Evolutionary conservation across 2,797 vertebrate species (phyloP).

Genomic region (Melanotaenia nigrans): DNA sequence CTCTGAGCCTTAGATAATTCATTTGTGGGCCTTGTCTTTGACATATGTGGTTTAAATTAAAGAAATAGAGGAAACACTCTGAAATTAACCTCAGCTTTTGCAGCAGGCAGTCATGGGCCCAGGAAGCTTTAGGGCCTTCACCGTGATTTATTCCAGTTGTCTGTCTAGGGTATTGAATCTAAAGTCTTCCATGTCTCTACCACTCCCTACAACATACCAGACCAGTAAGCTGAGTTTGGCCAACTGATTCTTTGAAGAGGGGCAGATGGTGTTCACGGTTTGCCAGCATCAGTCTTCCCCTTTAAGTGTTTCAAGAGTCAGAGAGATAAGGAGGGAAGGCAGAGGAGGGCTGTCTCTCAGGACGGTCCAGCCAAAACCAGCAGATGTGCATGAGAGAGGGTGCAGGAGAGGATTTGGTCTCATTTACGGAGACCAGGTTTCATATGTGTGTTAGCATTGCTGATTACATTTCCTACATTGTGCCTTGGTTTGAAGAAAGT

Average conservation of each 20-base stretch:
- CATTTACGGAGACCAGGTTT: slow-evolving; percentile 5
- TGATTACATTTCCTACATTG: slow-evolving; percentile 44
- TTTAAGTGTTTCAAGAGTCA: slow-evolving; percentile 29
- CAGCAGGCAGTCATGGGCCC: no score
- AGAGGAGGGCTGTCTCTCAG: slow-evolving; percentile 30
- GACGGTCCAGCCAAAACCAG: slow-evolving; percentile 8
- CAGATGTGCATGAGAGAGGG: not conserved
- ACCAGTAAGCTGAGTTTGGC: slow-evolving; percentile 13
- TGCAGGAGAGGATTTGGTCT: slow-evolving; percentile 36
- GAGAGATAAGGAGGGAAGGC: no score
- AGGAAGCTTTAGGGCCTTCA: no score
- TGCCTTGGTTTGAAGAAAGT: slow-evolving; percentile 17
- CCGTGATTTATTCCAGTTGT: no score
- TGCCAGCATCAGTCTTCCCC: slow-evolving; percentile 54
- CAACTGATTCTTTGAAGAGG: slow-evolving; percentile 36
- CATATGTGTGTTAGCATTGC: slow-evolving; percentile 23
- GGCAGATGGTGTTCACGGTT: slow-evolving; percentile 68
- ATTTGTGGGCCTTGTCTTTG: no score
- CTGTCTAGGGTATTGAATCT: no score
- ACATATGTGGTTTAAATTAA: no score
- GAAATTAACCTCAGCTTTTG: no score
- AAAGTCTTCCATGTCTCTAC: no score
- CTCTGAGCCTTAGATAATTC: not conserved
- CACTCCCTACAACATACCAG: no score
- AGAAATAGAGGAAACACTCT: no score